Percentiles rank a stretch among this genome's conserved stretches.
Evolutionary conservation across 2,113 vertebrate genomes (phyloP).

Genomic region (Peromyscus californicus): DNA sequence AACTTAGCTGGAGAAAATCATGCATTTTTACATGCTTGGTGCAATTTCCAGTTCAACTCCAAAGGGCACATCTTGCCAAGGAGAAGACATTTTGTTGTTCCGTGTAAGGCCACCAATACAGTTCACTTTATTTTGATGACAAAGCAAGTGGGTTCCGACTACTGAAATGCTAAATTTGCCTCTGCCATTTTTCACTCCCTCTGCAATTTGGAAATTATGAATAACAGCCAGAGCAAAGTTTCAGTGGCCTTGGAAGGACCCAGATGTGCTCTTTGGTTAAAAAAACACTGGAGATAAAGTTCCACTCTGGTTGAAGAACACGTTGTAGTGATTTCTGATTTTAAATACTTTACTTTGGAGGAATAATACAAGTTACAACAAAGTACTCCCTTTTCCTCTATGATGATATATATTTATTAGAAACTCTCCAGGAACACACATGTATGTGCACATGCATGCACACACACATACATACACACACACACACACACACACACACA

Average conservation of each 20-base stretch:
- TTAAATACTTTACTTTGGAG: constrained; percentile 7
- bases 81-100: constrained; percentile 32
- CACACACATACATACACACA: neutral
- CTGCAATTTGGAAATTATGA: constrained; percentile 42
- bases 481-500: neutral
- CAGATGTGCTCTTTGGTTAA: neutral
- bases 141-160: neutral
- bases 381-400: neutral
- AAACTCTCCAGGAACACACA: neutral
- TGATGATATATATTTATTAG: neutral
- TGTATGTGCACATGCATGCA: neutral
- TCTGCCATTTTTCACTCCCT: constrained; percentile 48
- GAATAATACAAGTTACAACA: neutral
- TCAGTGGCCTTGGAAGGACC: neutral
- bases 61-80: neutral
- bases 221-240: constrained; percentile 31
- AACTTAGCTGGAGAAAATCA: constrained; percentile 3
- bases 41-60: neutral
- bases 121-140: constrained; percentile 49
- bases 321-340: neutral
- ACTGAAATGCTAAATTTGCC: constrained; percentile 48
- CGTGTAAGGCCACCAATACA: neutral
- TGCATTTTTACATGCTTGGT: neutral
- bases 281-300: neutral
- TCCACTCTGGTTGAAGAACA: constrained; percentile 10